A percentile compares a stretch with the other conserved stretches of the same genome.
Evolutionary conservation across 2,797 vertebrate species (phyloP).

Genomic region (Neosalanx taihuensis): DNA sequence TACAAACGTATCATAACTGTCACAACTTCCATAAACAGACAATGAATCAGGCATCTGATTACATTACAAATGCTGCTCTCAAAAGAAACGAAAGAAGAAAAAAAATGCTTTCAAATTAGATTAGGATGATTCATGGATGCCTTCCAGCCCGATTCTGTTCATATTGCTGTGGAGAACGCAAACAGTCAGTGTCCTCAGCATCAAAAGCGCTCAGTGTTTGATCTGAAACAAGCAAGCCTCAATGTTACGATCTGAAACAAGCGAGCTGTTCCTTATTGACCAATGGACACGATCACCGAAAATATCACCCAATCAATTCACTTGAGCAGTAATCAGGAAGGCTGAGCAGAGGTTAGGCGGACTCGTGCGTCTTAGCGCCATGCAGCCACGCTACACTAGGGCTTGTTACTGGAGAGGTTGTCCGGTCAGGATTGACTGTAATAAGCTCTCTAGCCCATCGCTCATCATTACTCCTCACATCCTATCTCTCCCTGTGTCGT

Average conservation of each 20-base stretch:
- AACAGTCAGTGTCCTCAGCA: background rate
- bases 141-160: conserved; percentile 14
- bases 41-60: background rate
- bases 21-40: conserved; percentile 31
- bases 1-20: conserved; percentile 26
- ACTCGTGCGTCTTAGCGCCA: background rate
- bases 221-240: background rate
- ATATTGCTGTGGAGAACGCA: conserved; percentile 16
- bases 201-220: conserved; percentile 5
- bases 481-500: conserved; percentile 11
- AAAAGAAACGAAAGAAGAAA: conserved; percentile 10
- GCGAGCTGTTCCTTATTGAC: background rate
- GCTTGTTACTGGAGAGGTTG: conserved; percentile 25
- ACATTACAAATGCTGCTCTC: background rate
- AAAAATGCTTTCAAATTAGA: background rate
- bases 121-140: conserved; percentile 6
- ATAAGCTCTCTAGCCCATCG: conserved; percentile 49
- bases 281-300: background rate
- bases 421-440: conserved; percentile 44
- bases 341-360: conserved; percentile 1
- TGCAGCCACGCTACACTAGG: conserved; percentile 32
- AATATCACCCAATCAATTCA: conserved; percentile 7
- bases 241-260: background rate
- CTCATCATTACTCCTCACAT: conserved; percentile 49
- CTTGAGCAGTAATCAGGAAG: background rate